These are phyloP conservation scores for Cotesia vestalis DNA, from an alignment of 1,140 invertebrate species.

Conservation along the genomic window DNA sequence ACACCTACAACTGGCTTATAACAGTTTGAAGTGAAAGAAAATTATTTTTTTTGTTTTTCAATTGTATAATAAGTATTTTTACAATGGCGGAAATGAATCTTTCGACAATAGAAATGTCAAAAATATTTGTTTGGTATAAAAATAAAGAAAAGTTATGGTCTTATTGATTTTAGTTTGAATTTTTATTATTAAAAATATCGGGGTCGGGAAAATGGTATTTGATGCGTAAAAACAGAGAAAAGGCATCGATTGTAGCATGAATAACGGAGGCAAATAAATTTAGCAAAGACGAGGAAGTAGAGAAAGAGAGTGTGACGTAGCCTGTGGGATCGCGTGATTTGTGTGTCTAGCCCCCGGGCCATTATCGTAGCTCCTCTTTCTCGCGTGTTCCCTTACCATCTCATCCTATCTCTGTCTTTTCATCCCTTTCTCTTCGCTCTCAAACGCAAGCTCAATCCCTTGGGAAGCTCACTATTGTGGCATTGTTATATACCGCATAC, in stretches of 20 bases:
- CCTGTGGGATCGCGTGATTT: slow-evolving; percentile 41
- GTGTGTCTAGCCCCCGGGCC: slow-evolving; percentile 40
- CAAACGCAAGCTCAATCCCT: slow-evolving; percentile 15
- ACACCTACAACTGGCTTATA: too few relatives aligned
- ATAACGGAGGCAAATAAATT: slow-evolving; percentile 16
- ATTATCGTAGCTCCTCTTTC: slow-evolving; percentile 33
- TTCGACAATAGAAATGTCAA: too few relatives aligned
- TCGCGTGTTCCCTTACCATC: too few relatives aligned
- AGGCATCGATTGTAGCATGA: slow-evolving; percentile 6
- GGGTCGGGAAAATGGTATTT: not conserved
- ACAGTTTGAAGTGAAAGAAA: too few relatives aligned
- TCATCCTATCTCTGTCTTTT: not conserved
- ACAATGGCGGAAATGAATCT: too few relatives aligned
- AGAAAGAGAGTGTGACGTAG: slow-evolving; percentile 20
- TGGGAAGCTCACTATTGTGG: slow-evolving; percentile 30
- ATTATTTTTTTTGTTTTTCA: too few relatives aligned
- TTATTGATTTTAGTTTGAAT: not conserved
- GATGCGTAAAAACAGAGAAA: slow-evolving; percentile 12
- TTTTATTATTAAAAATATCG: slow-evolving; percentile 5
- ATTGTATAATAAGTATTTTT: too few relatives aligned
- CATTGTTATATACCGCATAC: slow-evolving; percentile 43
- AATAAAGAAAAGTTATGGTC: too few relatives aligned
- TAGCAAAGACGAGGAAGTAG: slow-evolving; percentile 20
- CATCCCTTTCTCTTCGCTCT: slow-evolving; percentile 19
- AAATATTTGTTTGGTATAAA: too few relatives aligned